phyloP scores from a whole-genome alignment of 2,113 vertebrate species.

The Scytalopus superciliaris region DNA sequence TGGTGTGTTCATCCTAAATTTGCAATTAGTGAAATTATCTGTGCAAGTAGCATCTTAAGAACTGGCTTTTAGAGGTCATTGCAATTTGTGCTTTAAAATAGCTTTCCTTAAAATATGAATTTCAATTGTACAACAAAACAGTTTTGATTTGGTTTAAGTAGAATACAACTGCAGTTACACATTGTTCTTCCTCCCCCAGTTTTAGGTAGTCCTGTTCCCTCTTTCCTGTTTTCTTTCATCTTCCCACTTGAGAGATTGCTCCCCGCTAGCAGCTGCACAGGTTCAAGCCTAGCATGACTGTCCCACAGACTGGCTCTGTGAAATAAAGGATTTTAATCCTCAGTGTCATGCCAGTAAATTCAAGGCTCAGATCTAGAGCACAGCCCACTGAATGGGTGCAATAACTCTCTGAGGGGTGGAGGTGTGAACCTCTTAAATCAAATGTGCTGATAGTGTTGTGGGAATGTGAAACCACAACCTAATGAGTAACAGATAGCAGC shows the following conservation, averaged over 20 bases:
- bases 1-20: background rate
- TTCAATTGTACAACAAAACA: background rate
- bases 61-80: background rate
- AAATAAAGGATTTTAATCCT: slow-evolving; percentile 3
- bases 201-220: background rate
- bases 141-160: background rate
- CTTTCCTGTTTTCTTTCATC: slow-evolving; percentile 19
- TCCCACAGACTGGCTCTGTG: background rate
- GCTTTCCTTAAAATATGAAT: background rate
- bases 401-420: background rate
- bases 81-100: background rate
- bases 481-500: background rate
- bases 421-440: slow-evolving; percentile 5
- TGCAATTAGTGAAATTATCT: background rate
- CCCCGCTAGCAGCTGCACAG: background rate
- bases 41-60: background rate
- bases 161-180: background rate
- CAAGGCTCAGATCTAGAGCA: background rate
- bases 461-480: slow-evolving; percentile 20
- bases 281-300: background rate
- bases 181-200: background rate
- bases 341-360: background rate
- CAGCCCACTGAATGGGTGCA: background rate
- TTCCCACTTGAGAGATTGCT: background rate
- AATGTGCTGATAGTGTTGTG: background rate